phyloP scores from a whole-genome alignment of 2,113 vertebrate species.

The Danio rerio region DNA sequence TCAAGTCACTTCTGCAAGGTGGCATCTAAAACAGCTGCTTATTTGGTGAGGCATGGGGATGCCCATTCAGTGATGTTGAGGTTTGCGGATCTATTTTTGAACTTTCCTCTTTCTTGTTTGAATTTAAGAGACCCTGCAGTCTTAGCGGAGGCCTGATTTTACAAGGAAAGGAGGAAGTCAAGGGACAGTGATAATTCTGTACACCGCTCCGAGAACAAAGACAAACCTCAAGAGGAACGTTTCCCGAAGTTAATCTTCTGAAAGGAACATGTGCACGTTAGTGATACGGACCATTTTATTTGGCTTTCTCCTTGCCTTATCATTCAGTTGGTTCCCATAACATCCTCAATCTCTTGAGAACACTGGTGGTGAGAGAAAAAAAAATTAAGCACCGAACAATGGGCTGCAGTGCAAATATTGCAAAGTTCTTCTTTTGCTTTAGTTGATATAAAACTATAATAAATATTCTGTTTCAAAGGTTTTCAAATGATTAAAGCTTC shows the following conservation, averaged over 20 bases:
- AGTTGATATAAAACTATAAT: not conserved
- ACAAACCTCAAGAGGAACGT: conserved; percentile 15
- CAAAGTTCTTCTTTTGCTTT: not conserved
- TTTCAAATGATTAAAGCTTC: not conserved
- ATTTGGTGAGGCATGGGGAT: conserved; percentile 14
- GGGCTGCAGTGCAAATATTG: not conserved
- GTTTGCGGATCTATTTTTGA: conserved; percentile 18
- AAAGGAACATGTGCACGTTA: conserved; percentile 18
- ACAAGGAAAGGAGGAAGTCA: conserved; percentile 1
- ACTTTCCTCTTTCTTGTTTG: conserved; percentile 1
- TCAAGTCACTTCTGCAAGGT: conserved; percentile 46
- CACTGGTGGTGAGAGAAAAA: not conserved
- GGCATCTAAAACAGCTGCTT: conserved; percentile 18
- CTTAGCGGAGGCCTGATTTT: conserved; percentile 1
- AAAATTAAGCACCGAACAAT: not conserved
- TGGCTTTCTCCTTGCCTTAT: not conserved
- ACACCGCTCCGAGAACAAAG: conserved; percentile 5
- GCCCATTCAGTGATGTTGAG: not conserved
- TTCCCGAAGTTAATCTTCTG: conserved; percentile 22
- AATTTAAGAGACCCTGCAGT: not conserved
- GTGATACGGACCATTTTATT: conserved; percentile 23
- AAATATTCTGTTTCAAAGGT: not conserved
- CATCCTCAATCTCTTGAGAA: not conserved
- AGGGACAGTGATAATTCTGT: conserved; percentile 31
- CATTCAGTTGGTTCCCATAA: not conserved